A percentile compares a stretch with the other conserved stretches of the same genome.
phyloP scores from a whole-genome alignment of 2,888 invertebrate species.

The Ophion slaviceki region DNA sequence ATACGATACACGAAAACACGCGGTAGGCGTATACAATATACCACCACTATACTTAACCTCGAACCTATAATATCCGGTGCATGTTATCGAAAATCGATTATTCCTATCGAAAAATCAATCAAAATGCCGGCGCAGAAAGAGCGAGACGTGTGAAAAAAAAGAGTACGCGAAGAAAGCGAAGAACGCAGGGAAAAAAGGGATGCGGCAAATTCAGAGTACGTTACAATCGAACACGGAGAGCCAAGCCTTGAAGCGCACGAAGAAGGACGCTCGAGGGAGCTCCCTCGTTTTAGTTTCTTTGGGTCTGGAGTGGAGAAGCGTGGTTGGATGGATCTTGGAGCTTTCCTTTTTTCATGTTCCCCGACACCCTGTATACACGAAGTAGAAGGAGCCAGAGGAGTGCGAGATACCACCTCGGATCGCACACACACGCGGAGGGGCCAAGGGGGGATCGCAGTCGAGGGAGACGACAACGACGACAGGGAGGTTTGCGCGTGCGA shows the following conservation, averaged over 20 bases:
- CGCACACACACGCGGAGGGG: conserved; percentile 32
- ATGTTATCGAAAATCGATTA: conserved; percentile 52
- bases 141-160: neutral
- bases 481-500: conserved; percentile 54
- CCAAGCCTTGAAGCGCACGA: conserved; percentile 54
- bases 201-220: conserved; percentile 43
- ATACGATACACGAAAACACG: conserved; percentile 68
- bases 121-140: conserved; percentile 24
- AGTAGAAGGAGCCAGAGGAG: conserved; percentile 39
- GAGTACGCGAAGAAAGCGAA: conserved; percentile 1
- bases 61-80: conserved; percentile 40
- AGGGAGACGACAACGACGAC: conserved; percentile 65
- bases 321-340: conserved; percentile 46
- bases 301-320: conserved; percentile 55
- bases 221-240: conserved; percentile 40
- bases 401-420: conserved; percentile 70
- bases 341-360: conserved; percentile 67
- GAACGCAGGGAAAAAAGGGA: conserved; percentile 29
- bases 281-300: conserved; percentile 57
- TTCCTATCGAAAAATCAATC: conserved; percentile 50
- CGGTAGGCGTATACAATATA: conserved; percentile 36
- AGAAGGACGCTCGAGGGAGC: conserved; percentile 54
- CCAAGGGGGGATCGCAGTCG: conserved; percentile 37
- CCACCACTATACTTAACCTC: conserved; percentile 48
- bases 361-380: conserved; percentile 66